Evolutionary conservation across 92 coral and sea anemone genomes (phyloP), one percentile per base, ranked within the genome.

Genomic region (Meandrina meandrites): DNA sequence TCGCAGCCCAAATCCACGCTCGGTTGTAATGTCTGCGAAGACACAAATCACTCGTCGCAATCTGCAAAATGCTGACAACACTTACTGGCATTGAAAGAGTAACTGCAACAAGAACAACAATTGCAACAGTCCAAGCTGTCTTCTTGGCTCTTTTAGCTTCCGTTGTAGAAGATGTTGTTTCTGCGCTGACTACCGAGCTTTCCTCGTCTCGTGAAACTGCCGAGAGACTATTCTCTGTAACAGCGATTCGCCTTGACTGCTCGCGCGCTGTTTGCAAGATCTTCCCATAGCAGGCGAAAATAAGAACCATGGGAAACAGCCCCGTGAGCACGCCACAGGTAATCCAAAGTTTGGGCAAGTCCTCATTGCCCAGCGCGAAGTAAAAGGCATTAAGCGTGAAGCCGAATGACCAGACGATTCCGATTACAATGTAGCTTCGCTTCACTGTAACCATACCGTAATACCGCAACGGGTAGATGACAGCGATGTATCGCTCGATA

Each of bases 1-100:
- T 71, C 16, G 74, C 86, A 1, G 82, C 91, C 94, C 96, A 93
- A 35, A 92, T 89, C 98, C 98, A 94, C 24, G 78, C 93, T 30
- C 82, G 89, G 53, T 76, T 86, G 9, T 76, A 19, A 30, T 81
- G 82, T 35, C 86, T 74, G 62, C 76, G 81, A 32, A 74, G 80
- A 60, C 95, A 92, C n/a, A 86, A 24, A 15, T 88, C 71, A 15
- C 80, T 70, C 37, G 81, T 73, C n/a, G 78, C 45, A 1, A 93
- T 56, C 69, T 89, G 93, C 22, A 94, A 27, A 53, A 91, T 81
- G 34, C 94, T 84, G 42, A 93, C 82, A 13, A 90, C 86, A 17
- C 87, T 82, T 32, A 91, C 86, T 22, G 98, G 98, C 48, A 69
- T 24, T 16, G 88, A 94, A 17, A 90, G 40, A 9, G 79, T 40